Evolutionary conservation across 2,113 vertebrate genomes (phyloP), one percentile per base, ranked within the genome.

Genomic region (Myxocyprinus asiaticus): DNA sequence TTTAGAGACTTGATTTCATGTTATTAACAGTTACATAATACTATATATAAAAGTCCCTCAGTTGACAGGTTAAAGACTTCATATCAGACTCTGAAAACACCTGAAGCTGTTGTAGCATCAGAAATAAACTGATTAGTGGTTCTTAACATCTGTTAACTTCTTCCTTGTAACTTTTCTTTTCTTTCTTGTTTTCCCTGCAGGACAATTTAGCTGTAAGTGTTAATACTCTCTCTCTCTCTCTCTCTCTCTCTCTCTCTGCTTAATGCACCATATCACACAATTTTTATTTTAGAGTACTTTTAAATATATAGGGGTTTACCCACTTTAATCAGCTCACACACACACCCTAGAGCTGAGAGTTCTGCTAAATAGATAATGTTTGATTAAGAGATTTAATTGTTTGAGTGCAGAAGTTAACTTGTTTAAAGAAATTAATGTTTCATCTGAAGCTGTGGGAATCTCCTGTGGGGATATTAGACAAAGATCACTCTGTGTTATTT

Each of bases 151-250:
- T 45, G 1, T 14, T 7, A 48, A 53, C 22, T 4, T 63, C 22
- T 4, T 63, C 61, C 48, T 69, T 17, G 9, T 77, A 66, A 80
- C 9, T 5, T 3, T 33, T 33, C 22, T 33, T 47, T 67, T 47
- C 44, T 55, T 48, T 7, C 11, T 63, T 59, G 67, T 69, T 56
- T 68, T 11, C 48, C 11, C 69, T 69, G 42, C 81, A 82, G 85
- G 85, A 86, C 71, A 76, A 64, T 76, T 72, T 67, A 62, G 69
- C 73, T 58, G 82, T 86, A 55, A 86, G 85, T 81, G 33, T n/a
- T 80, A 7, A 3, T 17, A 42, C 3, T 77, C 12, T 76, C 4
- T 42, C 47, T 50, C 5, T 48, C 22, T 33, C 22, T 33, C 5
- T 48, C 22, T 33, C 3, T 77, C 12, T 76, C 4, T 42, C 47